Evolutionary conservation across 2,888 invertebrate species (phyloP), one percentile per base, ranked within the genome.

Genomic region (Gordius sp.): DNA sequence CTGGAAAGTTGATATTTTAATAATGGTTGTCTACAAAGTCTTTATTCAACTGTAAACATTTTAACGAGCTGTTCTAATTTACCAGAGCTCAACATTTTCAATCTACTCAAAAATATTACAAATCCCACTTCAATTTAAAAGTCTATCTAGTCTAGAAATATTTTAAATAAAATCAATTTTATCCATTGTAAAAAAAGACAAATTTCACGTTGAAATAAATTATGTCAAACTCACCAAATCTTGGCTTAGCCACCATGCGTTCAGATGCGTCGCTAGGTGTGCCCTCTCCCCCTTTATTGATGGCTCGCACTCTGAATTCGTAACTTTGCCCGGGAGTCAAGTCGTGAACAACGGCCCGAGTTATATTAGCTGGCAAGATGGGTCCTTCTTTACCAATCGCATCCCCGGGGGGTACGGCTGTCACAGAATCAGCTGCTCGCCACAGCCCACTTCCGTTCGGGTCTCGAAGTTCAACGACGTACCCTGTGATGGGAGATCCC

Each of bases 331-430:
- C 84, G 67, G 84, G 82, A 63, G 80, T 78, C 28, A 89, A 83
- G 60, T 82, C 79, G 59, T 82, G 81, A 62, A 89, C 86, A 58
- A 78, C 78, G 64, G 79, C 85, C 63, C 83, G 81, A 2, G 75
- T 76, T 41, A 71, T 72, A 63, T 73, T 67, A 41, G 71, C 59
- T 53, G 64, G 61, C 2, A 64, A 66, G 81, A 77, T 41, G 87
- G 87, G 47, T 87, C 87, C 1, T 83, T 84, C 68, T 89, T 89
- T 23, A 85, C 80, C 26, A 87, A 87, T 0, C 82, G 78, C 1
- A 87, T 80, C 62, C 86, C 77, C 70, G 87, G 87, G 69, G 87
- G 85, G 66, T 89, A 89, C 65, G 82, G 80, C 65, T 86, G 85
- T 58, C 83, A 84, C 67, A 84, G 82, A 63, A 80, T 78, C 28